Conservation (phyloP, 2,888 invertebrate species). For the Polyommatus iphigenia region DNA sequence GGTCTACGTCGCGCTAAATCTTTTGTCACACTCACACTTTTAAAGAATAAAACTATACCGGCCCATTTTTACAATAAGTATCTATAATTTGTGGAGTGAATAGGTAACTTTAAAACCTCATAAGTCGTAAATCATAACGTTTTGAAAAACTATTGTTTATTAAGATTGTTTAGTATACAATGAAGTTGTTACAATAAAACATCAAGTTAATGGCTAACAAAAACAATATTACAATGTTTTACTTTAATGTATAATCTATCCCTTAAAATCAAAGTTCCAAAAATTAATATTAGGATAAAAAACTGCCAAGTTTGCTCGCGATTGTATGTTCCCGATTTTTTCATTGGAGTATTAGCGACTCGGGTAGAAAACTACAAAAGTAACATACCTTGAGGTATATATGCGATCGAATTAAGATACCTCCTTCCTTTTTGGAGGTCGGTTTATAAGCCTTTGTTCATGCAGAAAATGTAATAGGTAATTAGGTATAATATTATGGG, state of each 20-base stretch:
- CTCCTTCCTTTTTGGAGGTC: not conserved
- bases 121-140: not conserved
- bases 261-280: too few species aligned
- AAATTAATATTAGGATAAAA: too few species aligned
- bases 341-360: too few species aligned
- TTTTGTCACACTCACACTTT: too few species aligned
- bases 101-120: not conserved
- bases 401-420: too few species aligned
- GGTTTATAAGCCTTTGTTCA: not conserved
- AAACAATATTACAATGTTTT: not conserved
- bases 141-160: not conserved
- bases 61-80: not conserved
- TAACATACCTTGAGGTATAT: too few species aligned
- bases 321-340: too few species aligned
- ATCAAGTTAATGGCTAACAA: not conserved
- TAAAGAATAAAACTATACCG: not conserved
- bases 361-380: too few species aligned
- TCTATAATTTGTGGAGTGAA: not conserved
- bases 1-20: too few species aligned
- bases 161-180: not conserved
- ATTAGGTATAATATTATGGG: not conserved
- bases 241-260: not conserved
- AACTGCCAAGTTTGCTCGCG: too few species aligned
- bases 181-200: not conserved
- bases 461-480: not conserved